Conservation (phyloP, 2,888 invertebrate genomes). For the Ophioninae sp. region DNA sequence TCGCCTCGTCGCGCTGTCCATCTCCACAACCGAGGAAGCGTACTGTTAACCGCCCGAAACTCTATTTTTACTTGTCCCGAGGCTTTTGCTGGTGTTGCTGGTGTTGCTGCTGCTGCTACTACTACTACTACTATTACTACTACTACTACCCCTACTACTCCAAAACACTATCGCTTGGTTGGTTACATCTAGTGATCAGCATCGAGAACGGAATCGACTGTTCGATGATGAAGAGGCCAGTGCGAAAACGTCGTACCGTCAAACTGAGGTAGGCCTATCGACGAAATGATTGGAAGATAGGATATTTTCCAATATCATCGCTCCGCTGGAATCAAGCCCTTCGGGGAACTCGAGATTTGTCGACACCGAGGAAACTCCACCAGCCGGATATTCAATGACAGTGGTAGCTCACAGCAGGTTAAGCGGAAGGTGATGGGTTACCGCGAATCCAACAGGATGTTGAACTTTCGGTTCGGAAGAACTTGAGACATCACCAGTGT, state of each 20-base stretch:
- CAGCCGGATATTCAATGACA: no score
- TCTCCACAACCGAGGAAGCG: conserved; percentile 53
- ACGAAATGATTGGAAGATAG: neutral
- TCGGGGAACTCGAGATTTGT: no score
- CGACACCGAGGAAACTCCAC: neutral
- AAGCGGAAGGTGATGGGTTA: conserved; percentile 20
- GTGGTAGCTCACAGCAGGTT: neutral
- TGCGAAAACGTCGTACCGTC: neutral
- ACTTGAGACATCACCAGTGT: no score
- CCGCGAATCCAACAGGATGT: neutral
- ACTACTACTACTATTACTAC: neutral
- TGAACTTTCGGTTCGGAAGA: neutral
- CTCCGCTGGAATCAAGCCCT: no score
- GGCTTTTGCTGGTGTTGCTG: conserved; percentile 15
- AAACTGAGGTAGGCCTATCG: neutral
- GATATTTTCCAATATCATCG: no score
- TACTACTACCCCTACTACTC: neutral
- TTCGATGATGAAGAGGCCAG: neutral
- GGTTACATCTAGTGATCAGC: conserved; percentile 7
- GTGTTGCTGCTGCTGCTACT: conserved; percentile 10
- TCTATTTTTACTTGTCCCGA: conserved; percentile 66
- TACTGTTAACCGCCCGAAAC: conserved; percentile 55
- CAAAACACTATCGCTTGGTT: neutral
- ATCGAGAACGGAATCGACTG: conserved; percentile 9
- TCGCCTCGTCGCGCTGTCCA: conserved; percentile 59